These are phyloP conservation scores for Coptodon rendalli DNA, from an alignment of 2,113 vertebrate species.

Conservation along the genomic window DNA sequence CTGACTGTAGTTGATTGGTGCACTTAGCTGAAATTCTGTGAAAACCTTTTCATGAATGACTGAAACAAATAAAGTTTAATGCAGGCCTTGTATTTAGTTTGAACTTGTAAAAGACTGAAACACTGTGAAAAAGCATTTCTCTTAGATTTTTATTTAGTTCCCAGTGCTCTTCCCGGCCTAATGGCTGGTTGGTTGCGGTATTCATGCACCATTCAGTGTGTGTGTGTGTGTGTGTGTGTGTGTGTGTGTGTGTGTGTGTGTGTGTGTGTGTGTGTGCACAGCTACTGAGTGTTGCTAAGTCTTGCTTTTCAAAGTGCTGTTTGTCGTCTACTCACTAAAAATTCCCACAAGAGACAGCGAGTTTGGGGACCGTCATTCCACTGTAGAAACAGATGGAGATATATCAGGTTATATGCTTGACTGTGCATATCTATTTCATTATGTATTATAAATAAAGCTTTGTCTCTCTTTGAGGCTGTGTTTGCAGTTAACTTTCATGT, in stretches of 20 bases:
- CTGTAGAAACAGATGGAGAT: neutral
- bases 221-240: neutral
- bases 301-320: neutral
- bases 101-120: neutral
- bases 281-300: neutral
- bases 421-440: neutral
- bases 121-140: neutral
- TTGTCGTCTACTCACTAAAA: neutral
- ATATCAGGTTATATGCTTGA: neutral
- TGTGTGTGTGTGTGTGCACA: accelerated
- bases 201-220: neutral
- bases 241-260: no score
- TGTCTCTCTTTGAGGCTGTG: neutral
- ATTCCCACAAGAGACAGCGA: neutral
- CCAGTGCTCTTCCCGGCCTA: neutral
- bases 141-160: neutral
- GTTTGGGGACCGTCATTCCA: neutral
- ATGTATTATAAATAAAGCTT: neutral
- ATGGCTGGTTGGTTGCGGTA: neutral
- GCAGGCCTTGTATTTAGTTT: neutral
- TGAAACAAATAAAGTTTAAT: neutral
- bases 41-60: neutral
- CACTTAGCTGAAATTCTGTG: neutral
- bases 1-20: neutral
- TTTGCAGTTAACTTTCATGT: neutral